Base-by-base conservation (phyloP, 2,888 invertebrate species). In the Caenorhabditis sulstoni region DNA sequence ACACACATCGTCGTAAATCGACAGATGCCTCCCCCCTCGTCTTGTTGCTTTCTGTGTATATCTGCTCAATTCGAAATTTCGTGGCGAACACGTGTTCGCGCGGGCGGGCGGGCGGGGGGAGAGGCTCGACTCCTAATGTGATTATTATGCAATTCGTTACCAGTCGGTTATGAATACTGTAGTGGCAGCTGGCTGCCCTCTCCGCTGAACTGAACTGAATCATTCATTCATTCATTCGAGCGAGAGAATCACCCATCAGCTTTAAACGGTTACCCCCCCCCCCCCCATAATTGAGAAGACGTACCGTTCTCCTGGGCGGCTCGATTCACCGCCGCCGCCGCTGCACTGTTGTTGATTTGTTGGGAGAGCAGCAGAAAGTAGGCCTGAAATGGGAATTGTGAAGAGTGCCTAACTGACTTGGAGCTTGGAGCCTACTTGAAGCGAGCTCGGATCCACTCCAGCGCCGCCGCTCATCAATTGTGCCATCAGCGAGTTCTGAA, bases 301-400 rank as follows among this genome's bases (percentile, higher is more conserved):
- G 44, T 50, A 80, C 79, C 71, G 39, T 80, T 70, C n/a, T 80
- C 71, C 37, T 74, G 74, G 29, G 73, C 65, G 11, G 53, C 79
- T 53, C 79, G 50, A 16, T 68, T 68, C 18, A 53, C 49, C 12
- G 49, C 59, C 20, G 55, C 61, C 14, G 61, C 58, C 0, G 65
- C 52, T n/a, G 74, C 45, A 7, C 71, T 68, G 50, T 50, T 76
- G 71, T 73, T 81, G 44, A 82, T 35, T 53, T 84, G 84, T 44
- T 79, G 79, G 12, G 76, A 59, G 50, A 83, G 62, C 14, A 84
- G 61, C 39, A 68, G 47, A 55, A 84, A 53, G 50, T 84, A 84
- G 37, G 82, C 79, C 74, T 83, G 68, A 77, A 80, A 52, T 18
- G n/a, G n/a, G 20, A 20, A 16, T 44, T 1, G 5, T 37, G 7